These are phyloP conservation scores for Orthonevra nobilis DNA, from an alignment of 2,888 invertebrate species.

Conservation along the genomic window DNA sequence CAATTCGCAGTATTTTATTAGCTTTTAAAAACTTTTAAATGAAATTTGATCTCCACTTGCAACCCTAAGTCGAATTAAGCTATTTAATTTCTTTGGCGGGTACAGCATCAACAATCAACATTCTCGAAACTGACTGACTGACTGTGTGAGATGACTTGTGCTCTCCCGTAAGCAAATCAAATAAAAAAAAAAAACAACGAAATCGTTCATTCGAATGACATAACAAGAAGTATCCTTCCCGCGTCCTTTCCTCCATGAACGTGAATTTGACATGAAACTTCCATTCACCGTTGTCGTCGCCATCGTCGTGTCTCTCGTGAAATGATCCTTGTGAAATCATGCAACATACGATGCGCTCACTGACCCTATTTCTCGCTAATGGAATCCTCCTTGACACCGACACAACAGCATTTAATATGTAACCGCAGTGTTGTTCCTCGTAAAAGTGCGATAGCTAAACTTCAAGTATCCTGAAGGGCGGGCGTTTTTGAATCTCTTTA, in stretches of 20 bases:
- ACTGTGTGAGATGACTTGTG: too few relatives aligned
- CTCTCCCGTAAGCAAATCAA: too few relatives aligned
- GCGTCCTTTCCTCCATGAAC: conserved; percentile 4
- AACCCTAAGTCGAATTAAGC: too few relatives aligned
- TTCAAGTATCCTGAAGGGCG: neutral
- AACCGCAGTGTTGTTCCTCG: conserved; percentile 27
- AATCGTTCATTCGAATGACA: too few relatives aligned
- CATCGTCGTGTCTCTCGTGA: neutral
- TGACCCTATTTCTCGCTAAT: conserved; percentile 22
- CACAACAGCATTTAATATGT: conserved; percentile 46
- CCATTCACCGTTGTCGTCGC: conserved; percentile 32
- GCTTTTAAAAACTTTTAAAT: too few relatives aligned
- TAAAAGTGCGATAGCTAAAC: conserved; percentile 1
- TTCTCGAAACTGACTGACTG: too few relatives aligned
- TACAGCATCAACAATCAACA: too few relatives aligned
- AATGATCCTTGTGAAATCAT: conserved; percentile 1
- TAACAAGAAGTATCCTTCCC: neutral
- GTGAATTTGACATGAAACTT: conserved; percentile 35
- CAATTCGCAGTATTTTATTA: too few relatives aligned
- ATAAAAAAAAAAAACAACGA: too few relatives aligned
- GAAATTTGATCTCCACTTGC: too few relatives aligned
- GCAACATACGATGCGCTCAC: neutral
- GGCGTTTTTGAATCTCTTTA: neutral
- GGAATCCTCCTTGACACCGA: conserved; percentile 32
- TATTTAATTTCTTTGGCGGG: too few relatives aligned